A percentile compares a stretch with the other conserved stretches of the same genome.
Evolutionary conservation across 1,140 invertebrate genomes (phyloP).

Genomic region (Watersipora subatra): DNA sequence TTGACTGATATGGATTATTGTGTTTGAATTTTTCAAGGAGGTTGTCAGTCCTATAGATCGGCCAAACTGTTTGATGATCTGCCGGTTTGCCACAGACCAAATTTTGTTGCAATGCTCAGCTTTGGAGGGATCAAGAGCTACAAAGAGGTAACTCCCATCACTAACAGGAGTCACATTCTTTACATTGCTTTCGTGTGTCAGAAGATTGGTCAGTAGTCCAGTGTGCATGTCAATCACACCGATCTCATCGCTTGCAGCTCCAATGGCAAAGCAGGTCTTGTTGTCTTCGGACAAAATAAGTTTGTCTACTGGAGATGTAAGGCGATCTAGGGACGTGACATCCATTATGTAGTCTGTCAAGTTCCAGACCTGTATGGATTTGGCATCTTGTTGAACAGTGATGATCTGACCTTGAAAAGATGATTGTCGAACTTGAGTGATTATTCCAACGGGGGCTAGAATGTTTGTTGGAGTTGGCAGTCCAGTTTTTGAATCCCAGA

Average conservation of each 20-base stretch:
- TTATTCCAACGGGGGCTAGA: constrained; percentile 32
- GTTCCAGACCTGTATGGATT: constrained; percentile 30
- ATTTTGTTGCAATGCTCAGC: constrained; percentile 22
- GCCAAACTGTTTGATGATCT: constrained; percentile 28
- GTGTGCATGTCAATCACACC: constrained; percentile 32
- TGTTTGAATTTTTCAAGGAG: constrained; percentile 9
- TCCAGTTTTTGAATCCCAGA: constrained; percentile 24
- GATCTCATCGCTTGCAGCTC: constrained; percentile 31
- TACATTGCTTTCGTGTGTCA: constrained; percentile 28
- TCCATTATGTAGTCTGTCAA: constrained; percentile 20
- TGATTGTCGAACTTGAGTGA: constrained; percentile 21
- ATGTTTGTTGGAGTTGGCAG: constrained; percentile 14
- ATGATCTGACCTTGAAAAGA: constrained; percentile 18
- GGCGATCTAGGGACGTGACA: constrained; percentile 23
- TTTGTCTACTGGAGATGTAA: constrained; percentile 21
- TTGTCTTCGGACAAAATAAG: constrained; percentile 21
- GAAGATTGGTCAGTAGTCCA: constrained; percentile 29
- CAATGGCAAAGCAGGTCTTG: constrained; percentile 20
- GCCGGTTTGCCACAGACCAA: constrained; percentile 26
- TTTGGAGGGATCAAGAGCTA: constrained; percentile 18
- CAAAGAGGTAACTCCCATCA: constrained; percentile 23
- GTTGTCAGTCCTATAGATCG: constrained; percentile 22
- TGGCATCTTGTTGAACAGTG: constrained; percentile 18
- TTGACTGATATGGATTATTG: constrained; percentile 22
- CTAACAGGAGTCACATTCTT: constrained; percentile 28